These are phyloP conservation scores for Paramormyrops hopkinsi DNA, from an alignment of 2,797 vertebrate genomes.

Conservation along the genomic window DNA sequence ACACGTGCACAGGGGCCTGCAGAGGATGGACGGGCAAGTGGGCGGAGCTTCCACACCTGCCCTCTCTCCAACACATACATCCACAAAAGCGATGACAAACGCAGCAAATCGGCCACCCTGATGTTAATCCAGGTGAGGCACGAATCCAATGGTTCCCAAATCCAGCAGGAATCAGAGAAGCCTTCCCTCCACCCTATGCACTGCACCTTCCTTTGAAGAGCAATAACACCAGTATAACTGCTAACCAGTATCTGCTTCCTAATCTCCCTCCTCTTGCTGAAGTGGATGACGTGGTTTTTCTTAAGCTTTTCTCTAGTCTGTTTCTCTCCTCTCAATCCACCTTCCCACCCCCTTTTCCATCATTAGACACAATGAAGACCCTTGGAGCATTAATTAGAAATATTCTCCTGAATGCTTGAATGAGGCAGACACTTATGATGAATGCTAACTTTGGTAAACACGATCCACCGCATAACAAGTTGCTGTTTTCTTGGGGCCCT, in stretches of 20 bases:
- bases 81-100: conserved; percentile 78
- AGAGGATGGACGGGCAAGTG: not conserved
- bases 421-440: conserved; percentile 48
- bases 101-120: conserved; percentile 73
- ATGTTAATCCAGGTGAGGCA: conserved; percentile 63
- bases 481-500: conserved; percentile 38
- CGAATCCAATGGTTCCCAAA: conserved; percentile 60
- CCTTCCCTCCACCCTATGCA: conserved; percentile 52
- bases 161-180: conserved; percentile 60
- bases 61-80: conserved; percentile 68
- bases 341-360: conserved; percentile 65
- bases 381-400: conserved; percentile 91
- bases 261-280: not conserved
- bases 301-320: conserved; percentile 13
- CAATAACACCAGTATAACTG: not conserved
- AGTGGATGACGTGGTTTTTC: not conserved
- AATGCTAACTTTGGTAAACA: conserved; percentile 58
- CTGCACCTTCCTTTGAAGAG: not conserved
- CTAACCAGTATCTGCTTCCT: not conserved
- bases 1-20: conserved; percentile 48
- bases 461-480: conserved; percentile 54
- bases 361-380: conserved; percentile 77
- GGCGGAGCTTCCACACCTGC: conserved; percentile 54
- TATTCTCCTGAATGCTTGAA: conserved; percentile 58
- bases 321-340: conserved; percentile 28